Evolutionary conservation across 2,888 invertebrate genomes (phyloP).

Genomic region (Cryptus armator): DNA sequence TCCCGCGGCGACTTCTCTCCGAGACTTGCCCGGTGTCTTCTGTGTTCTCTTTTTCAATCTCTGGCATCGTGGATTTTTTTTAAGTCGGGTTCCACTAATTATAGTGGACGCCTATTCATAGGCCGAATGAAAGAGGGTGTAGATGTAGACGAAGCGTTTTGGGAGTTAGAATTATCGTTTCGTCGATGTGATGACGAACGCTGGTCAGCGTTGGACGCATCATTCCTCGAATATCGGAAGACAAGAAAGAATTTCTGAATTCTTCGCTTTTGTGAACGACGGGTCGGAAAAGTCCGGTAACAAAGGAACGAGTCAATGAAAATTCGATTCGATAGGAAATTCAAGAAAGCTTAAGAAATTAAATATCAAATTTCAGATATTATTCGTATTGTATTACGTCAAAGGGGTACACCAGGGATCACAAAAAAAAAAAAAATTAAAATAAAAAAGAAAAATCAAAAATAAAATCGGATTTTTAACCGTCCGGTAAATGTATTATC

Average conservation of each 20-base stretch:
- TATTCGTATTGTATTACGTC: no score
- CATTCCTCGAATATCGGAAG: conserved; percentile 10
- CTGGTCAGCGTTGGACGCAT: conserved; percentile 18
- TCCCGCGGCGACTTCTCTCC: conserved; percentile 21
- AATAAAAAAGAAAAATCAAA: no score
- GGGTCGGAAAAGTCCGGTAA: background rate
- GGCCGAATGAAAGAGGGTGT: conserved; percentile 2
- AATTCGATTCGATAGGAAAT: background rate
- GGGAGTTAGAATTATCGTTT: conserved; percentile 30
- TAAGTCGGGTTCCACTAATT: conserved; percentile 56
- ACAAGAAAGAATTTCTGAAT: conserved; percentile 13
- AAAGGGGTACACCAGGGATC: no score
- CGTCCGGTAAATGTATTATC: no score
- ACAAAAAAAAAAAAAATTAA: no score
- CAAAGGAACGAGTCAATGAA: background rate
- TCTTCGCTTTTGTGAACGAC: background rate
- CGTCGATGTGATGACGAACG: conserved; percentile 34
- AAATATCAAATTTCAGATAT: no score
- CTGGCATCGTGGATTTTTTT: conserved; percentile 13
- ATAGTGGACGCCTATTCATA: conserved; percentile 50
- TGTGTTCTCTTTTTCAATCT: conserved; percentile 23
- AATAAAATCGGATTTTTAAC: no score
- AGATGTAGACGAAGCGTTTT: conserved; percentile 19
- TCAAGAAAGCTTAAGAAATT: no score
- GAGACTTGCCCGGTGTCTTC: background rate